Evolutionary conservation across 2,888 invertebrate genomes (phyloP), one percentile per base, ranked within the genome.

Genomic region (Odiellus spinosus): DNA sequence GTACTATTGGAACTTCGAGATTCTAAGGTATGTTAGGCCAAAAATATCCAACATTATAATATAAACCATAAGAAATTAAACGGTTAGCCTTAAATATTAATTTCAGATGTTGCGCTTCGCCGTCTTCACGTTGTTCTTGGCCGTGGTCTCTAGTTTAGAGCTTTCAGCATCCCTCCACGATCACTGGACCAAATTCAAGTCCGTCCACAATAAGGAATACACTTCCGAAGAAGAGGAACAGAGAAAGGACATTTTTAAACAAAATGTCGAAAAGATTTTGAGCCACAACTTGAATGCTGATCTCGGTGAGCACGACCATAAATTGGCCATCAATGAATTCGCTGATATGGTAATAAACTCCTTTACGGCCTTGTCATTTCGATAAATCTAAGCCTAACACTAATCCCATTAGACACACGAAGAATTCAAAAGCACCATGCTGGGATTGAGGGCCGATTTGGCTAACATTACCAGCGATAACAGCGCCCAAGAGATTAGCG

Each of bases 191-290:
- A 14, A 14, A 17, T 44, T 12, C 17, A 44, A 90, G 62, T 74
- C 73, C 56, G 84, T 82, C 68, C 78, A 87, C 44, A 75, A 82
- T 76, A 86, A 87, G 68, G 83, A 87, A 58, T 88, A 78, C 65
- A 76, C 83, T 2, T 19, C 14, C 44, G 18, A 45, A 17, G 51
- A 51, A 39, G 40, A 46, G 20, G 12, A 21, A 12, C 21, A 17
- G 20, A 33, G 45, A 19, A 42, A 20, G n/a, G 20, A 40, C n/a
- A 35, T 46, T n/a, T 51, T 51, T 19, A 8, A 18, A 66, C 86
- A 87, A 64, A 88, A 88, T 67, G 78, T 78, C 59, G 77, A 80
- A 61, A 78, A 76, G 64, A 78, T 88, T 59, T 82, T 81, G 42
- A 76, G 77, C 61, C 88, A 88, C 66, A 90, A 88, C 72, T 75